Evolutionary conservation across 2,888 invertebrate genomes (phyloP).

Genomic region (Epsilonema sp.): DNA sequence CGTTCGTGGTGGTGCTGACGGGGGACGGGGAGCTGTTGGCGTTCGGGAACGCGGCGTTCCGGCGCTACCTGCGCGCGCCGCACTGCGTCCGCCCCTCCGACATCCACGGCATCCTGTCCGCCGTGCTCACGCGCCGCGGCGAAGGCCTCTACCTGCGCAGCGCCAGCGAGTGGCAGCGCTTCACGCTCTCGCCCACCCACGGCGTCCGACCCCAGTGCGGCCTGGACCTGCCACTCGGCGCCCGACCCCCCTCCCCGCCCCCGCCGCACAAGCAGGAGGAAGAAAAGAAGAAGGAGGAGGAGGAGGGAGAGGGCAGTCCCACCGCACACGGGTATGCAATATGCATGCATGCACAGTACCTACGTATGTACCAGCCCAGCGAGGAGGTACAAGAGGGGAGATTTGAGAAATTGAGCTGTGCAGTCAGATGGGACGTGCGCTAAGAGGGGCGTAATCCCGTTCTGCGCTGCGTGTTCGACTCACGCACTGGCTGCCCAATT

Average conservation of each 20-base stretch:
- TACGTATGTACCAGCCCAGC: too few species aligned
- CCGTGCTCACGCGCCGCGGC: constrained; percentile 6
- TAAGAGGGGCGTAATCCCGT: too few species aligned
- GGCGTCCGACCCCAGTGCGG: neutral
- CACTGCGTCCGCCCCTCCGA: too few species aligned
- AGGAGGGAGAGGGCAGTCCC: neutral
- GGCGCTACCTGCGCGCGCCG: constrained; percentile 5
- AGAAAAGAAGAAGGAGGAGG: neutral
- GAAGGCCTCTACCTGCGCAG: constrained; percentile 7
- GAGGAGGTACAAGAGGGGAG: too few species aligned
- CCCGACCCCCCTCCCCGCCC: neutral
- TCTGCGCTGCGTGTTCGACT: too few species aligned
- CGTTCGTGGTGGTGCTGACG: constrained; percentile 8
- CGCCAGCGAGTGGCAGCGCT: constrained; percentile 8
- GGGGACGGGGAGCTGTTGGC: constrained; percentile 9
- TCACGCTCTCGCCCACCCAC: neutral
- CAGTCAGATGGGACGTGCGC: too few species aligned
- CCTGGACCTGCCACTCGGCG: neutral
- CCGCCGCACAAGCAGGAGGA: neutral
- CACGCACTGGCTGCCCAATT: too few species aligned
- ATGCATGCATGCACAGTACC: too few species aligned
- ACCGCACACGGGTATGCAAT: too few species aligned
- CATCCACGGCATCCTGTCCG: constrained; percentile 7
- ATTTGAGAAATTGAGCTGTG: too few species aligned
- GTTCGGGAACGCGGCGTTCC: constrained; percentile 4